Evolutionary conservation across 92 coral and sea anemone genomes (phyloP), one percentile per base, ranked within the genome.

Genomic region (Nematostella vectensis): DNA sequence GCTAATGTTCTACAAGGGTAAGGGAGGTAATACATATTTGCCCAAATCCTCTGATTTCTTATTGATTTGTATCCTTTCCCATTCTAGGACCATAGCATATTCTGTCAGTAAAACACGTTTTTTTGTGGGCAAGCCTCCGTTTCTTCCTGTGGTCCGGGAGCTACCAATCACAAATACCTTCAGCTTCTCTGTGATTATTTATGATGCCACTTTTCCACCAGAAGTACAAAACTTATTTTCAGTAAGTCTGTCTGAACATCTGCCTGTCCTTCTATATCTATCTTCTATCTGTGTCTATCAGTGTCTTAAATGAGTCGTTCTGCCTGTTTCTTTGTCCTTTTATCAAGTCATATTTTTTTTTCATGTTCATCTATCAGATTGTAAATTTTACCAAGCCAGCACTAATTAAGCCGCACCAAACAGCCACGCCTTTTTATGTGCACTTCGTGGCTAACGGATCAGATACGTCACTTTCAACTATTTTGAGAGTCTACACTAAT

Each of bases 61-160:
- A n/a, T n/a, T n/a, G n/a, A 24, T 25, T 61, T n/a, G 3, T 61
- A 23, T 62, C 19, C 43, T 16, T 49, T 50, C 58, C 47, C 28
- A 19, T 12, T 62, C 16, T 69, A 91, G 98, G 70, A 87, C 98
- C 25, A 81, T 91, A 57, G 98, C 98, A 50, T 91, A 91, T 58
- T 91, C 98, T 50, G 98, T 91, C 44, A 91, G 95, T 69, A 91
- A 91, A 65, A 91, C 98, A 66, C 72, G 98, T 60, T 91, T 91
- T 75, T 86, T 73, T 53, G 89, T 91, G 15, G 96, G 96, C 65
- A 67, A 74, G 58, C 81, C 98, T 42, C 95, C 96, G 15, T 91
- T 77, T 82, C 68, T 73, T 51, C 96, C 98, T 17, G 71, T 91
- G 16, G 26, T 72, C 27, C 83, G 95, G 44, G 89, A 87, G 38